phyloP scores from a whole-genome alignment of 2,797 vertebrate species.

The Sebastes kiyomatsui region DNA sequence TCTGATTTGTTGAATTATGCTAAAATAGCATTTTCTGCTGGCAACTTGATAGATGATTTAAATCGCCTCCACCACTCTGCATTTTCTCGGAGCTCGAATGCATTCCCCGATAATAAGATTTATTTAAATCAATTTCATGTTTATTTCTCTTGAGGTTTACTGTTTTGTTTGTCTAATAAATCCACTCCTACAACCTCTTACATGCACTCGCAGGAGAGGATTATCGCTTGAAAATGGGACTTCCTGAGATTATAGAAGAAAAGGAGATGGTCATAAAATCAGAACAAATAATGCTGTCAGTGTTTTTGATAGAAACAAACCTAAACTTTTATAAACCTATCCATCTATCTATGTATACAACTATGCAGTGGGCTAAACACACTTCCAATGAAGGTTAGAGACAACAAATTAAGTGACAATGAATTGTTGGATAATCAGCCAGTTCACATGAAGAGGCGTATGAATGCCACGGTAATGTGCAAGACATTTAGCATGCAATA shows the following conservation, averaged over 20 bases:
- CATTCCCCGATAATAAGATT: constrained; percentile 58
- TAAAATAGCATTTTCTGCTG: constrained; percentile 63
- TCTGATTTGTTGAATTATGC: constrained; percentile 64
- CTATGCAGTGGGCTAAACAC: background rate
- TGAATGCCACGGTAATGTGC: too few species aligned
- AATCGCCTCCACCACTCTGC: constrained; percentile 31
- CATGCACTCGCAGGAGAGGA: constrained; percentile 27
- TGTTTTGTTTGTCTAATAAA: constrained; percentile 67
- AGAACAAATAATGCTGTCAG: background rate
- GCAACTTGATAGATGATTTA: constrained; percentile 57
- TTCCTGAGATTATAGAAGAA: constrained; percentile 15
- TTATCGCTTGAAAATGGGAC: constrained; percentile 36
- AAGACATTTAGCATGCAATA: too few species aligned
- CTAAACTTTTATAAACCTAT: background rate
- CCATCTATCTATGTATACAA: background rate
- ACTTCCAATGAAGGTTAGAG: background rate
- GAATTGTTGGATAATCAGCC: too few species aligned
- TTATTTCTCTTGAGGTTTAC: constrained; percentile 64
- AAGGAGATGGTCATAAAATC: background rate
- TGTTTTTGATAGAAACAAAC: background rate
- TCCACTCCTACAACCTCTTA: constrained; percentile 46
- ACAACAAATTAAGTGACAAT: background rate
- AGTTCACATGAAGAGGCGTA: too few species aligned
- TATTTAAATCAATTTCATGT: constrained; percentile 71
- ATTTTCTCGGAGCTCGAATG: constrained; percentile 42